These are phyloP conservation scores for Spilogale gracilis DNA, from an alignment of 2,113 vertebrate species.

Conservation along the genomic window DNA sequence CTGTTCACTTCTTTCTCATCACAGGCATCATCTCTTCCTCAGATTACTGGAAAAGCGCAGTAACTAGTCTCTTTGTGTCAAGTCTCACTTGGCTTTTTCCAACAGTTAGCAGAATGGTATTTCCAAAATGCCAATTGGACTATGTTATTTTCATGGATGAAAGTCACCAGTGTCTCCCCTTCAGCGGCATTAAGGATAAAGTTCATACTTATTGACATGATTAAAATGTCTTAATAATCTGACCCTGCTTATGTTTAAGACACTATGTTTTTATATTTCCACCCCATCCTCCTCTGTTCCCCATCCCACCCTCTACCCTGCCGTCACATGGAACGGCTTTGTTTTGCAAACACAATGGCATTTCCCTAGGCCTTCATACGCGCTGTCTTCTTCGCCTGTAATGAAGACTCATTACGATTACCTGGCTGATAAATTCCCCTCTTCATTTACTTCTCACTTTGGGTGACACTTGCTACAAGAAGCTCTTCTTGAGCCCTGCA, in stretches of 20 bases:
- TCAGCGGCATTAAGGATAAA: slow-evolving; percentile 18
- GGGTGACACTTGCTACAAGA: not conserved
- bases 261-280: not conserved
- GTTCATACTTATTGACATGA: not conserved
- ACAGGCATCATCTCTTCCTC: not conserved
- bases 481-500: not conserved
- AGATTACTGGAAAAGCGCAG: not conserved
- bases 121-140: slow-evolving; percentile 46
- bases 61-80: not conserved
- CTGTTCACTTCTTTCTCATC: not conserved
- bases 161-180: slow-evolving; percentile 45
- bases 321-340: not conserved
- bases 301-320: not conserved
- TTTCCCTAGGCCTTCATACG: not conserved
- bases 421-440: not conserved
- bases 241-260: not conserved
- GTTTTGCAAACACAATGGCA: not conserved
- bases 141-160: not conserved
- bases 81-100: not conserved
- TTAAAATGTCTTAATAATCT: slow-evolving; percentile 45
- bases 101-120: slow-evolving; percentile 41
- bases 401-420: not conserved
- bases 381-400: not conserved
- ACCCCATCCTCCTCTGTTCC: not conserved
- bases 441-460: not conserved